A percentile compares a stretch with the other conserved stretches of the same genome.
phyloP scores from a whole-genome alignment of 30 jellyfish, hydroid and myxozoan genomes.

The Chironex yamaguchii region DNA sequence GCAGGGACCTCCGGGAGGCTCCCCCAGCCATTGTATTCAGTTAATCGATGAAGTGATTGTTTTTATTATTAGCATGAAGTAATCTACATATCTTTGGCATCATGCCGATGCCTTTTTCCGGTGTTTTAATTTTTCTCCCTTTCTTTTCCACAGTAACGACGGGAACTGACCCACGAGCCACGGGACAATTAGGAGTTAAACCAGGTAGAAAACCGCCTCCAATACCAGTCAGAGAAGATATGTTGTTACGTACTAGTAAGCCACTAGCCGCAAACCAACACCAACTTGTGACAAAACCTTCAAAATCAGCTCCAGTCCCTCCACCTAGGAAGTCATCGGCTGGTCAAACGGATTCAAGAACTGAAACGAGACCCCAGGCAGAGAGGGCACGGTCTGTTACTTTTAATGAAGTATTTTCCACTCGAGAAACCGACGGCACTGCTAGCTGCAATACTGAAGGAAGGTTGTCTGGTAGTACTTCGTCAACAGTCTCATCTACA shows the following conservation, averaged over 20 bases:
- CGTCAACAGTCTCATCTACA: background rate
- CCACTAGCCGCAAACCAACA: background rate
- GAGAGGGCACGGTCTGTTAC: background rate
- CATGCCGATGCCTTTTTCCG: too few relatives aligned
- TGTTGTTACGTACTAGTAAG: background rate
- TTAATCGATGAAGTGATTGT: too few relatives aligned
- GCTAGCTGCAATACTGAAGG: background rate
- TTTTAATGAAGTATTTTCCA: background rate
- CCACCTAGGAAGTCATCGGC: background rate
- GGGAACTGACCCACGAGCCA: too few relatives aligned
- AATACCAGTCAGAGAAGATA: conserved; percentile 31
- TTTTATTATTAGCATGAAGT: too few relatives aligned
- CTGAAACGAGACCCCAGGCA: background rate
- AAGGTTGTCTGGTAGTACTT: background rate
- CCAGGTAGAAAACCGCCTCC: conserved; percentile 65
- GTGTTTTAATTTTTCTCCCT: too few relatives aligned
- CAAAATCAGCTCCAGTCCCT: background rate
- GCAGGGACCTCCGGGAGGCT: too few relatives aligned
- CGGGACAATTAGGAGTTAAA: too few relatives aligned
- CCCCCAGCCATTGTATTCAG: too few relatives aligned
- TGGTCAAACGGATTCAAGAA: background rate
- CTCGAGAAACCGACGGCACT: background rate
- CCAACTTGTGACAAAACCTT: background rate
- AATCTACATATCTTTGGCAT: too few relatives aligned
- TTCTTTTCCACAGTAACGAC: too few relatives aligned